A percentile compares a stretch with the other conserved stretches of the same genome.
Evolutionary conservation across 1,140 invertebrate species (phyloP).

Genomic region (Goniozus legneri): DNA sequence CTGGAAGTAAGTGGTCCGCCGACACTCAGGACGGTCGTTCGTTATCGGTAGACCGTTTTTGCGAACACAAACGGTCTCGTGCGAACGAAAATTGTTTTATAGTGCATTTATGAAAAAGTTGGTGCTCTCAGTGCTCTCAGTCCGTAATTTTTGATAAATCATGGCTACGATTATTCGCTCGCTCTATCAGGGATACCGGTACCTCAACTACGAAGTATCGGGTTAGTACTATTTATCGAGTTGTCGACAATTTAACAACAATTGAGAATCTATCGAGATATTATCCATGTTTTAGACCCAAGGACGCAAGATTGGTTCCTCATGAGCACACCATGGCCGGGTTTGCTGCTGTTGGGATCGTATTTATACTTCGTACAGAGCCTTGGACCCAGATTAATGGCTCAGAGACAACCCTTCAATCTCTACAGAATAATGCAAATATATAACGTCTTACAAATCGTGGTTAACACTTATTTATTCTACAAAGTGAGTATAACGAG

Average conservation of each 20-base stretch:
- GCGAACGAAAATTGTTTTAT: no score
- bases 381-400: conserved; percentile 69
- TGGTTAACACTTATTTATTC: conserved; percentile 61
- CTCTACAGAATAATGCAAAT: conserved; percentile 67
- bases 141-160: no score
- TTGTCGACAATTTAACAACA: not conserved
- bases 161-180: conserved; percentile 40
- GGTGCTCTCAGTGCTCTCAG: no score
- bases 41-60: no score
- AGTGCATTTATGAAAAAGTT: no score
- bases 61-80: no score
- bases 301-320: conserved; percentile 62
- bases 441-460: conserved; percentile 74
- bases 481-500: conserved; percentile 59
- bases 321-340: conserved; percentile 59
- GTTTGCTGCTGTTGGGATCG: conserved; percentile 56
- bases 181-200: conserved; percentile 29
- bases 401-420: conserved; percentile 62
- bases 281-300: conserved; percentile 53
- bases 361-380: conserved; percentile 68
- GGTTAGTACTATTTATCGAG: conserved; percentile 26
- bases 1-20: no score
- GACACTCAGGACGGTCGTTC: no score
- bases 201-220: conserved; percentile 34
- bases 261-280: not conserved